Evolutionary conservation across 2,888 invertebrate species (phyloP).

Genomic region (Griposia aprilina): DNA sequence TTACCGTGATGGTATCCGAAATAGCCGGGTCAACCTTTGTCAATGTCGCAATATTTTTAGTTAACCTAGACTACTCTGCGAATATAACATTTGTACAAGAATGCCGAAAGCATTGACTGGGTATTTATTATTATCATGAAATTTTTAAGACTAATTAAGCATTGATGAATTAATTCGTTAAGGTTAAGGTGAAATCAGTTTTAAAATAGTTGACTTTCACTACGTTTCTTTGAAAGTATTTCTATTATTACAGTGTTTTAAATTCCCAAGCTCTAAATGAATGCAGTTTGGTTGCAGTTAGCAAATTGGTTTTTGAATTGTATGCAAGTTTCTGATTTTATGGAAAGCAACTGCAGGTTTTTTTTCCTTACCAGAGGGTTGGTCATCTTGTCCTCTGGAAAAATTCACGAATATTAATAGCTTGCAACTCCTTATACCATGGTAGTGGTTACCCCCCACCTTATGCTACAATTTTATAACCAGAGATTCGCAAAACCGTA

Average conservation of each 20-base stretch:
- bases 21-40: conserved; percentile 49
- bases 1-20: conserved; percentile 30
- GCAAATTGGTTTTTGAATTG: background rate
- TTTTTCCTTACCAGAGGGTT: background rate
- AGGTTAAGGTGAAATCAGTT: background rate
- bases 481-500: background rate
- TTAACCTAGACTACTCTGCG: conserved; percentile 46
- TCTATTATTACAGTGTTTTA: background rate
- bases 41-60: conserved; percentile 61
- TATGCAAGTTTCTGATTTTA: background rate
- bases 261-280: background rate
- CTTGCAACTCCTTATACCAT: background rate
- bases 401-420: background rate
- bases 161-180: conserved; percentile 13
- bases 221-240: background rate
- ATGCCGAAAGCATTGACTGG: conserved; percentile 22
- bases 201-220: background rate
- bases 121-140: conserved; percentile 32
- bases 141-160: conserved; percentile 6
- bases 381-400: background rate
- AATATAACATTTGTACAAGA: conserved; percentile 25
- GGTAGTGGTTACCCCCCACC: background rate
- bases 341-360: background rate
- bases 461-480: background rate
- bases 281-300: too few species aligned